Evolutionary conservation across 2,888 invertebrate genomes (phyloP).

Genomic region (Amblyjoppa proteus): DNA sequence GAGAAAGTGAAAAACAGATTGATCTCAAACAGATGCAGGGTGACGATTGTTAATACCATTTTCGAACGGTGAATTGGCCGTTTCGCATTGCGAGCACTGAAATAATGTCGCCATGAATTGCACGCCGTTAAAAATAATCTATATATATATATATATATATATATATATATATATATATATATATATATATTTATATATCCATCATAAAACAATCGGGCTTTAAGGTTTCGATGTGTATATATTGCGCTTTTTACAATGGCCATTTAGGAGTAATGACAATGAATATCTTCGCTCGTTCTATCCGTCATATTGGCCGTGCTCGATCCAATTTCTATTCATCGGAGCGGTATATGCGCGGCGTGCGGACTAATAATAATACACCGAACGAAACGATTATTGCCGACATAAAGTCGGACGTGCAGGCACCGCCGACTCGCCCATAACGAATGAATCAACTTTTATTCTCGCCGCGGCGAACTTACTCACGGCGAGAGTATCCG

Average conservation of each 20-base stretch:
- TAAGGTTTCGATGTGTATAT: conserved; percentile 7
- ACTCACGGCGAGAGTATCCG: conserved; percentile 61
- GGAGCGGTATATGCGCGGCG: conserved; percentile 49
- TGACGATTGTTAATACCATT: neutral
- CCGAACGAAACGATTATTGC: conserved; percentile 66
- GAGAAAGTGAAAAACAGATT: neutral
- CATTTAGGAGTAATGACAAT: conserved; percentile 56
- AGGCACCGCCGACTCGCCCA: conserved; percentile 58
- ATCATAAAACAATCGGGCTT: conserved; percentile 49
- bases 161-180: neutral
- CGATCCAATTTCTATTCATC: conserved; percentile 66
- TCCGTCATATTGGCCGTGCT: neutral
- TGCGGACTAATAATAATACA: conserved; percentile 62
- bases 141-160: neutral
- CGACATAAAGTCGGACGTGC: conserved; percentile 64
- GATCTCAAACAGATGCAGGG: neutral
- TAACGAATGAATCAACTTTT: conserved; percentile 68
- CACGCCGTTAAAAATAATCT: conserved; percentile 28
- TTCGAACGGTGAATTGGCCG: conserved; percentile 19
- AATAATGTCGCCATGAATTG: conserved; percentile 17
- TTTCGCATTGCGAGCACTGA: neutral
- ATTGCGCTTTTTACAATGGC: conserved; percentile 46
- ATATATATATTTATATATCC: neutral
- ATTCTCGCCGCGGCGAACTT: conserved; percentile 62
- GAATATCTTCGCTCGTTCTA: conserved; percentile 43